These are phyloP conservation scores for Acrobasis suavella DNA, from an alignment of 2,888 invertebrate genomes.

Conservation along the genomic window DNA sequence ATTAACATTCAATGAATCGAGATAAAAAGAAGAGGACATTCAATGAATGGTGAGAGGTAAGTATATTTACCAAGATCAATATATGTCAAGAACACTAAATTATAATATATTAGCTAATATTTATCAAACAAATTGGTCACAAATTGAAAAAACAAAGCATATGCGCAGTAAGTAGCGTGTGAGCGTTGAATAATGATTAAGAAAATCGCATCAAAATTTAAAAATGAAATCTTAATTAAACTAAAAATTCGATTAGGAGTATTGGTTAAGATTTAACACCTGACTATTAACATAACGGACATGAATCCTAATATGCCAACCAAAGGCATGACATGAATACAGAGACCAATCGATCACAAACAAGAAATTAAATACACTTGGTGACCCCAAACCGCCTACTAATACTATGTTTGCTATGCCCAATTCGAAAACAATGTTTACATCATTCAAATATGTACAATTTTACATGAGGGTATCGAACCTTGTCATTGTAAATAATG, in stretches of 20 bases:
- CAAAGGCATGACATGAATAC: constrained; percentile 11
- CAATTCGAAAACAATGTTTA: constrained; percentile 8
- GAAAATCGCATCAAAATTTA: too few species aligned
- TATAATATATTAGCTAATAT: too few species aligned
- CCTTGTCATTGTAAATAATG: neutral
- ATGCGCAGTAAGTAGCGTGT: too few species aligned
- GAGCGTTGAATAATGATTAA: too few species aligned
- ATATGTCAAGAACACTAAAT: too few species aligned
- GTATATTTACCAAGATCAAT: too few species aligned
- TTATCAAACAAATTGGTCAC: too few species aligned
- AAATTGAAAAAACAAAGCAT: too few species aligned
- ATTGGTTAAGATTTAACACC: constrained; percentile 9
- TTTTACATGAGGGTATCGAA: constrained; percentile 7
- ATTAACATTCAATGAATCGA: too few species aligned
- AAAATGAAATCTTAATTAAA: neutral
- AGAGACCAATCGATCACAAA: neutral
- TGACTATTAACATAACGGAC: constrained; percentile 15
- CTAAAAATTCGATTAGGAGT: neutral
- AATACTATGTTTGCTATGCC: neutral
- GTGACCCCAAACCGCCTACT: constrained; percentile 1
- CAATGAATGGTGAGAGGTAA: too few species aligned
- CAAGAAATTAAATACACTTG: constrained; percentile 1
- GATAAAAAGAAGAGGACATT: too few species aligned
- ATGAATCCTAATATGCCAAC: constrained; percentile 12
- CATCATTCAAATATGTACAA: constrained; percentile 11